phyloP scores from a whole-genome alignment of 1,140 invertebrate genomes.

The Zaprionus lachaisei region DNA sequence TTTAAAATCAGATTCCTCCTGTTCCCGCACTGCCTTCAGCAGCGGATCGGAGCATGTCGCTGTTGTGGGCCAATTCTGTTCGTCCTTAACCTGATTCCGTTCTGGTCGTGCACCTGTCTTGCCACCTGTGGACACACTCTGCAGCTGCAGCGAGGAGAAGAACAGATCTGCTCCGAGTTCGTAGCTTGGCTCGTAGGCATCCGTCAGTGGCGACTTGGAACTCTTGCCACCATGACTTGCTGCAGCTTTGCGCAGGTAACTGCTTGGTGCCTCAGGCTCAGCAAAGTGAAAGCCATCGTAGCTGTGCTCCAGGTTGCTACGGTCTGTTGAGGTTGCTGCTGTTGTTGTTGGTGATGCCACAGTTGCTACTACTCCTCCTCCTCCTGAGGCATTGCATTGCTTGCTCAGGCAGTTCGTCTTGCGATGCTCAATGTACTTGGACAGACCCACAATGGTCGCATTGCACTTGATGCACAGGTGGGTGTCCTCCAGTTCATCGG shows the following conservation, averaged over 20 bases:
- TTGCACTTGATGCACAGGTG: conserved; percentile 95
- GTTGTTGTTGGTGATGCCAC: conserved; percentile 14
- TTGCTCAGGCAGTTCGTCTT: conserved; percentile 87
- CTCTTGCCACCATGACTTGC: conserved; percentile 72
- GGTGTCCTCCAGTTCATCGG: conserved; percentile 89
- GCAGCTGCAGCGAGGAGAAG: conserved; percentile 93
- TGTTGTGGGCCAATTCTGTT: conserved; percentile 44
- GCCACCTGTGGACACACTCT: conserved; percentile 88
- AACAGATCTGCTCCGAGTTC: conserved; percentile 91
- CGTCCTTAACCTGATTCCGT: conserved; percentile 31
- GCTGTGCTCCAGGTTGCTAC: conserved; percentile 56
- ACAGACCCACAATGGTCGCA: conserved; percentile 90
- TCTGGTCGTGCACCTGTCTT: conserved; percentile 64
- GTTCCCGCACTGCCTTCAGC: conserved; percentile 87
- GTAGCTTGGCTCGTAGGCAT: conserved; percentile 83
- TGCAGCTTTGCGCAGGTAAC: conserved; percentile 58
- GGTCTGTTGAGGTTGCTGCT: conserved; percentile 39
- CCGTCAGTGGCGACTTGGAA: conserved; percentile 65
- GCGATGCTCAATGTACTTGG: conserved; percentile 92
- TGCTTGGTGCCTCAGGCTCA: conserved; percentile 84
- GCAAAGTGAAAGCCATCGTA: conserved; percentile 75
- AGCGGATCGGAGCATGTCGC: conserved; percentile 84
- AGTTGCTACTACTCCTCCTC: conserved; percentile 13
- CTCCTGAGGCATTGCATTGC: not conserved
- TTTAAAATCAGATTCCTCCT: conserved; percentile 83